Evolutionary conservation across 2,797 vertebrate species (phyloP).

Genomic region (Chrosomus eos): DNA sequence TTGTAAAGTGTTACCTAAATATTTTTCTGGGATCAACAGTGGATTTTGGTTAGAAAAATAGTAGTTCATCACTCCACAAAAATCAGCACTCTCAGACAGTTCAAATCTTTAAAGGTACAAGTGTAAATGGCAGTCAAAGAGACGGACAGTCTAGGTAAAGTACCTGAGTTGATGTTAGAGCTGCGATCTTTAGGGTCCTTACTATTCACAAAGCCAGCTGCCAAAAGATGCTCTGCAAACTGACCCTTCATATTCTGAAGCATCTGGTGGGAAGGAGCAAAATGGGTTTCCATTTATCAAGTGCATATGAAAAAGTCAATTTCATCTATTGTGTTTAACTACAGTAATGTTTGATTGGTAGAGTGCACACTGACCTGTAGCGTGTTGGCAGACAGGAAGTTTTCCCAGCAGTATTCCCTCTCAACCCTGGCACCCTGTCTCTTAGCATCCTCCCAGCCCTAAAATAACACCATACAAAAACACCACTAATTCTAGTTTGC

Average conservation of each 20-base stretch:
- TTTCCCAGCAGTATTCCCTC: constrained; percentile 95
- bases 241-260: constrained; percentile 97
- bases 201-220: constrained; percentile 90
- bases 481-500: neutral
- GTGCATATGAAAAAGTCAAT: no score
- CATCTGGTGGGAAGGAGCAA: constrained; percentile 80
- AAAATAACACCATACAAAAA: neutral
- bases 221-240: constrained; percentile 93
- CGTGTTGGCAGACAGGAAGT: constrained; percentile 94
- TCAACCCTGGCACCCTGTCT: constrained; percentile 85
- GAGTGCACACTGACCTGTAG: constrained; percentile 83
- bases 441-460: constrained; percentile 96
- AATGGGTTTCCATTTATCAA: neutral
- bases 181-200: constrained; percentile 87
- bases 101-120: neutral
- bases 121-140: neutral
- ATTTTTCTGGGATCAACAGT: neutral
- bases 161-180: constrained; percentile 93
- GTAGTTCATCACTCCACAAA: neutral
- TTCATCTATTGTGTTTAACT: neutral
- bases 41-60: neutral
- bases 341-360: neutral
- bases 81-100: neutral
- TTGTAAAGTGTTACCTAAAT: neutral
- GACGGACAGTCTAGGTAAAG: neutral